A percentile compares a stretch with the other conserved stretches of the same genome.
These are phyloP conservation scores for Armadillidium nasatum DNA, from an alignment of 1,140 invertebrate species.

Conservation along the genomic window DNA sequence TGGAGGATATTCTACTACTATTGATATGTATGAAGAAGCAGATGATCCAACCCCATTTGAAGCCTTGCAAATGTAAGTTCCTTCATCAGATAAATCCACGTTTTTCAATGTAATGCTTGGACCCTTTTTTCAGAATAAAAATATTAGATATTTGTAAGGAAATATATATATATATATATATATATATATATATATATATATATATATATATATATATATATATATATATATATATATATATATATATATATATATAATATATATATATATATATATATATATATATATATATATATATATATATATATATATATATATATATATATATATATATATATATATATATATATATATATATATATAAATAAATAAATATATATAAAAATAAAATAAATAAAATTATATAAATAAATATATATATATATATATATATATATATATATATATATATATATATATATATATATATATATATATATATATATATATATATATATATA, in stretches of 20 bases:
- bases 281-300: conserved; percentile 25
- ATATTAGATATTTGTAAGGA: too few species aligned
- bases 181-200: too few species aligned
- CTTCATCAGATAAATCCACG: conserved; percentile 60
- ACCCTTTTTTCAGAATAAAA: conserved; percentile 49
- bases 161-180: too few species aligned
- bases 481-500: conserved; percentile 2
- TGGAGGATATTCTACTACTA: conserved; percentile 52
- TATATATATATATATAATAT: conserved; percentile 6
- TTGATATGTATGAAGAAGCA: conserved; percentile 55
- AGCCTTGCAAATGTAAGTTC: conserved; percentile 60
- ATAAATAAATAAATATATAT: not conserved
- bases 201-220: too few species aligned
- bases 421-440: conserved; percentile 6
- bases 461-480: not conserved
- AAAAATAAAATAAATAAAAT: not conserved
- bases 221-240: too few species aligned
- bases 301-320: conserved; percentile 25
- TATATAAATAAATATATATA: not conserved
- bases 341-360: conserved; percentile 12
- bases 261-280: conserved; percentile 18
- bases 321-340: conserved; percentile 22
- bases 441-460: conserved; percentile 22
- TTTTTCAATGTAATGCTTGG: conserved; percentile 60
- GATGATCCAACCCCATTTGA: conserved; percentile 60